Conservation (phyloP, 2,113 vertebrate species). For the Microcebus jonahi region DNA sequence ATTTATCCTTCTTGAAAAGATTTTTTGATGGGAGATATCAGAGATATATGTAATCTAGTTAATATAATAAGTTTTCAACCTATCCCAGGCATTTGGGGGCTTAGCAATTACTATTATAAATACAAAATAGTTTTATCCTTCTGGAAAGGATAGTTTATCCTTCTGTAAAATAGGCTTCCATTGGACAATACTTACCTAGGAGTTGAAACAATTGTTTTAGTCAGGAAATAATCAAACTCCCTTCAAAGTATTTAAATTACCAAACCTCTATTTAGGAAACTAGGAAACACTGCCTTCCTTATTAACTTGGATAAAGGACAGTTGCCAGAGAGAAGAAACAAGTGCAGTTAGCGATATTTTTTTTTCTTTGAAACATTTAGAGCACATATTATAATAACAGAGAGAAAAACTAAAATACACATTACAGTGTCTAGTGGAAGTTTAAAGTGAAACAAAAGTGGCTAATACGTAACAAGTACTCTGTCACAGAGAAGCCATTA, state of each 20-base stretch:
- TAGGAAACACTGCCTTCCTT: neutral
- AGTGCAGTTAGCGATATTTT: neutral
- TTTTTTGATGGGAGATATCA: neutral
- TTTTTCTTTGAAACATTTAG: neutral
- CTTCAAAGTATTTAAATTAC: neutral
- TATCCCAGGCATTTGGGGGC: neutral
- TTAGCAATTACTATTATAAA: neutral
- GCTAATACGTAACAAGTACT: neutral
- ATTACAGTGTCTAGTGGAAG: neutral
- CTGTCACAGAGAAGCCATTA: neutral
- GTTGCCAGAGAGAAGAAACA: neutral
- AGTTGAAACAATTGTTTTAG: neutral
- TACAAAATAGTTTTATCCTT: neutral
- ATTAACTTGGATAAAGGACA: neutral
- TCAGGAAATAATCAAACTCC: neutral
- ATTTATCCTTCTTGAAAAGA: constrained; percentile 3
- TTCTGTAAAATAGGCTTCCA: neutral
- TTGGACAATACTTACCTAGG: neutral
- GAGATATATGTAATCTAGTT: neutral
- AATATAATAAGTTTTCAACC: neutral
- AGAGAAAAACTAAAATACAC: neutral
- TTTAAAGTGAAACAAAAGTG: neutral
- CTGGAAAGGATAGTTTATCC: neutral
- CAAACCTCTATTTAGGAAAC: neutral
- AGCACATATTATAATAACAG: neutral